Evolutionary conservation across 2,888 invertebrate genomes (phyloP).

Genomic region (Ethmia dodecea): DNA sequence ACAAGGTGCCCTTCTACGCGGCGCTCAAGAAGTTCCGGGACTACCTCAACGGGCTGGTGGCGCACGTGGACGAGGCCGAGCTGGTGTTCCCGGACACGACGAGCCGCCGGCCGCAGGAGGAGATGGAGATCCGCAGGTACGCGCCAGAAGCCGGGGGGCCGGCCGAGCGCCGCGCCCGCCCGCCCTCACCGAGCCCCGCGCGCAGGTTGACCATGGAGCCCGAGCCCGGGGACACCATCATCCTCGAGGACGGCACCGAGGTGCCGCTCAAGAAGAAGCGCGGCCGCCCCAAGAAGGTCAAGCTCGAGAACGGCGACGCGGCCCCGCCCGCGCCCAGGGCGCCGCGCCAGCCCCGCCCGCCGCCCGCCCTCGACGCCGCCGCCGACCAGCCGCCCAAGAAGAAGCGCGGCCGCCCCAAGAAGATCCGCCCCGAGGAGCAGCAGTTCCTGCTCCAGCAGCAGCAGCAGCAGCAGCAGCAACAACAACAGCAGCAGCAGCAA

Average conservation of each 20-base stretch:
- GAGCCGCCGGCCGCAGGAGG: constrained; percentile 67
- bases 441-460: constrained; percentile 70
- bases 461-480: constrained; percentile 46
- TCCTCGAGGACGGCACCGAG: constrained; percentile 80
- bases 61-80: constrained; percentile 91
- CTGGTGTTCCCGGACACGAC: constrained; percentile 85
- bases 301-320: constrained; percentile 81
- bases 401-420: constrained; percentile 92
- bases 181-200: background rate
- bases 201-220: constrained; percentile 72
- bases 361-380: constrained; percentile 36
- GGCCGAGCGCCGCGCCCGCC: background rate
- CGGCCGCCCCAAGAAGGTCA: constrained; percentile 92
- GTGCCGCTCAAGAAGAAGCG: constrained; percentile 90
- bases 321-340: constrained; percentile 76
- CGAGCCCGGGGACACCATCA: constrained; percentile 71
- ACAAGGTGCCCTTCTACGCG: constrained; percentile 98
- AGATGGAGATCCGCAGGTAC: constrained; percentile 72
- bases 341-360: constrained; percentile 49
- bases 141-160: too few species aligned
- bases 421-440: constrained; percentile 83
- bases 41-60: constrained; percentile 91
- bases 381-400: constrained; percentile 84
- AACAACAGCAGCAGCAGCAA: constrained; percentile 18
- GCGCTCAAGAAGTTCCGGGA: constrained; percentile 97